Base-by-base conservation (phyloP, 2,797 vertebrate genomes). In the Crypturellus tataupa region DNA sequence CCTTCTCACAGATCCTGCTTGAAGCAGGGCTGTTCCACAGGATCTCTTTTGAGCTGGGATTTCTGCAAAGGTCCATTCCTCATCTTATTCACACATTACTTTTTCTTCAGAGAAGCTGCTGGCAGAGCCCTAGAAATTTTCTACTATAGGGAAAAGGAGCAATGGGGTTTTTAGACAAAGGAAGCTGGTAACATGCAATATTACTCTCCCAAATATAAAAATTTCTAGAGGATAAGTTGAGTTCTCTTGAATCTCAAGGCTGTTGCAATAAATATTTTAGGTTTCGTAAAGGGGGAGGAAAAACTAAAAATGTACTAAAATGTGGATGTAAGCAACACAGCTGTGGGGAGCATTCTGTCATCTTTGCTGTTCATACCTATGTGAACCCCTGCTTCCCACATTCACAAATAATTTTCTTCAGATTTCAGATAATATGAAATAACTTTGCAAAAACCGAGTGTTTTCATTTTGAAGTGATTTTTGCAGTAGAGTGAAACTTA, bases 401-500 rank as follows among this genome's bases (percentile, higher is more conserved):
- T 51, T 87, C 13, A 89, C 69, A 93, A 80, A 64, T 24, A 33
- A 31, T 53, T 56, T 56, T 56, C 25, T 77, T 85, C 51, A 55
- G 49, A 65, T 75, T 71, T 40, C 47, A 87, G 53, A 75, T 87
- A 87, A 86, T 78, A 72, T 75, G 82, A 94, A 82, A 93, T 33
- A 73, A 31, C 56, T 68, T 79, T 64, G 64, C 29, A 56, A 82
- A 80, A 90, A 83, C 7, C 0, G 25, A 83, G 62, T 59, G 33
- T 59, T 97, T 90, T 79, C 29, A n/a, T 89, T 94, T 87, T 89
- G 89, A 92, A 93, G 69, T 85, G 80, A 8, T 60, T 83, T 95
- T 90, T 85, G 90, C 55, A 67, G 10, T 7, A 80, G 35, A 29
- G 70, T 69, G 79, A 78, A 83, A 71, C 39, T 25, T 92, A 83